Evolutionary conservation across 2,888 invertebrate species (phyloP).

Genomic region (Cyaniris semiargus): DNA sequence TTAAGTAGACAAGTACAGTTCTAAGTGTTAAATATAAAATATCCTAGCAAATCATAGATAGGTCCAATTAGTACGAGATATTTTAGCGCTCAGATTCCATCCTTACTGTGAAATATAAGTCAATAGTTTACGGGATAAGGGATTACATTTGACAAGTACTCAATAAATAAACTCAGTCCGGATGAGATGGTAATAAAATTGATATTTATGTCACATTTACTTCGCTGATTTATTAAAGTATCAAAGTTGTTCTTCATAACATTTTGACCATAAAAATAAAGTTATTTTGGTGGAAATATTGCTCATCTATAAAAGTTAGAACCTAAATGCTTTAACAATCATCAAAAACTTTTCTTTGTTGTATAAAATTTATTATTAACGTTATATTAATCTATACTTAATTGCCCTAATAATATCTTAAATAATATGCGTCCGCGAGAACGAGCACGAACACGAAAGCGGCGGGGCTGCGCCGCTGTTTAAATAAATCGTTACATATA

Average conservation of each 20-base stretch:
- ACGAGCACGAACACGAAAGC: no score
- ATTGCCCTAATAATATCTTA: no score
- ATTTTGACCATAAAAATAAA: slow-evolving; percentile 1
- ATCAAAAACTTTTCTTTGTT: no score
- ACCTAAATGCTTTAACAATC: no score
- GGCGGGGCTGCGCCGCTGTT: no score
- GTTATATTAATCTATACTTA: no score
- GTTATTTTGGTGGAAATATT: not conserved
- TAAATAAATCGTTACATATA: no score
- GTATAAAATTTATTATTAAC: no score
- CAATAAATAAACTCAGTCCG: not conserved
- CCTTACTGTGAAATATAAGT: not conserved
- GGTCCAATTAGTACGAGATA: not conserved
- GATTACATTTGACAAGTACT: not conserved
- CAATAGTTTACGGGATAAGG: not conserved
- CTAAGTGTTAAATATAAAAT: no score
- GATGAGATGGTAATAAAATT: slow-evolving; percentile 5
- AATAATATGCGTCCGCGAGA: no score
- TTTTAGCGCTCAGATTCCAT: not conserved
- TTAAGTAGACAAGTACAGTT: no score
- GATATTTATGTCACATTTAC: not conserved
- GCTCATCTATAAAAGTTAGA: not conserved
- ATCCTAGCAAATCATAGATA: no score
- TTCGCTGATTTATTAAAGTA: slow-evolving; percentile 4
- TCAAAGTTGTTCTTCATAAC: not conserved